Base-by-base conservation (phyloP, 2,113 vertebrate species). In the Odontesthes bonariensis region DNA sequence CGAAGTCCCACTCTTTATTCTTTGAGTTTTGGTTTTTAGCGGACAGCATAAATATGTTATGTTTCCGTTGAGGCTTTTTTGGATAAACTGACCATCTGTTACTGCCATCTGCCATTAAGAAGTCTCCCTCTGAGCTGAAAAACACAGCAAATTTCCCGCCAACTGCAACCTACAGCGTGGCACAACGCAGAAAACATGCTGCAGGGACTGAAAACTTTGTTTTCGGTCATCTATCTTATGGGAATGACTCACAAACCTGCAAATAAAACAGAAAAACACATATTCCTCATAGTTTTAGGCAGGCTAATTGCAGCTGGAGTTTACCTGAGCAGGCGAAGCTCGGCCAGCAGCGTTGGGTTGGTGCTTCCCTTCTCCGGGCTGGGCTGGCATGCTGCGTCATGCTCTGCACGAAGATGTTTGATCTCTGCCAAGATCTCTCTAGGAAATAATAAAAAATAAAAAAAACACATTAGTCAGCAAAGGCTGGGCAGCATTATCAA, bases 341-440 rank as follows among this genome's bases (percentile, higher is more conserved):
- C 98, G 0, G 98, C 97, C 89, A 99, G 82, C 8, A 99, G 73
- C 0, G 96, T 97, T 0, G 98, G 98, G 91, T 98, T 99, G 92
- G 97, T 96, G 91, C 95, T 94, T 35, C 96, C 96, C 68, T 95
- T 97, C 89, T 98, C 97, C 0, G 96, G 96, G 3, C 96, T 96
- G 72, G 95, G 95, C 77, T 97, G 96, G 10, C 96, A 98, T 0
- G 95, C 96, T 22, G 97, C 96, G 3, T 99, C 97, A 0, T 99
- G 97, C 57, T 99, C 96, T 56, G 94, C 88, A 1, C 97, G 91
- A 5, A 99, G 96, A 5, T 92, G 94, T 89, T 97, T 97, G 38
- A 99, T 99, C 88, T 99, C 98, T 27, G 97, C 97, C 70, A 98
- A 90, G 64, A 99, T 99, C 91, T 99, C 97, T 62, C 97, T 99